Conservation (phyloP, 2,113 vertebrate species). For the Onychostruthus taczanowskii region DNA sequence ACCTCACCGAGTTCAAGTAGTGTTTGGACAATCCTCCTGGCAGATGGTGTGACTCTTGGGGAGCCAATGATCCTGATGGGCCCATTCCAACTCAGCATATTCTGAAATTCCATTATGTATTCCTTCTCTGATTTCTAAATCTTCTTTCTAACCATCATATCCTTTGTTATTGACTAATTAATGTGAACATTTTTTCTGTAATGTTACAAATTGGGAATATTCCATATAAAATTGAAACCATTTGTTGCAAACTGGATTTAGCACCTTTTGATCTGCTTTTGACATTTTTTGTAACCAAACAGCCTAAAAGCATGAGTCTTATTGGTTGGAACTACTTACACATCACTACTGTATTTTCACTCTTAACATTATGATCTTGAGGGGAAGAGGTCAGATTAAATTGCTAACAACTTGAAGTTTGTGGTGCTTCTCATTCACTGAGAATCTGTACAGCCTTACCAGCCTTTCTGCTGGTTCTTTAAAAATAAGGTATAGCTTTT, state of each 20-base stretch:
- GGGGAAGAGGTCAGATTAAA: background rate
- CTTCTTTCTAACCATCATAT: background rate
- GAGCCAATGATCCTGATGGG: background rate
- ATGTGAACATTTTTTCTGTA: background rate
- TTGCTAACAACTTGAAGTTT: background rate
- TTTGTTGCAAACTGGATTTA: background rate
- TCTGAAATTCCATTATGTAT: background rate
- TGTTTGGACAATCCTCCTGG: background rate
- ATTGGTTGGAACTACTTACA: background rate
- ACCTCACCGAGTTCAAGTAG: background rate
- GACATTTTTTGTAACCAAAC: background rate
- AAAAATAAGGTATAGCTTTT: background rate
- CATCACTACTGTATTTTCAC: background rate
- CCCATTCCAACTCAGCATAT: background rate
- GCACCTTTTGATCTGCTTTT: background rate
- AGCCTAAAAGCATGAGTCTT: background rate
- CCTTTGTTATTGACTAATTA: background rate
- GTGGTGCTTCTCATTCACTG: background rate
- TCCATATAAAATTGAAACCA: background rate
- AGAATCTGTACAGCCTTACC: background rate
- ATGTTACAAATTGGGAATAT: background rate
- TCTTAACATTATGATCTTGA: background rate
- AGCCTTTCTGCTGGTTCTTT: background rate
- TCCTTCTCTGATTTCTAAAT: background rate
- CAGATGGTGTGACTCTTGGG: background rate